Percentiles rank a stretch among this genome's conserved stretches.
Conservation (phyloP, 2,113 vertebrate species). For the Eublepharis macularius region DNA sequence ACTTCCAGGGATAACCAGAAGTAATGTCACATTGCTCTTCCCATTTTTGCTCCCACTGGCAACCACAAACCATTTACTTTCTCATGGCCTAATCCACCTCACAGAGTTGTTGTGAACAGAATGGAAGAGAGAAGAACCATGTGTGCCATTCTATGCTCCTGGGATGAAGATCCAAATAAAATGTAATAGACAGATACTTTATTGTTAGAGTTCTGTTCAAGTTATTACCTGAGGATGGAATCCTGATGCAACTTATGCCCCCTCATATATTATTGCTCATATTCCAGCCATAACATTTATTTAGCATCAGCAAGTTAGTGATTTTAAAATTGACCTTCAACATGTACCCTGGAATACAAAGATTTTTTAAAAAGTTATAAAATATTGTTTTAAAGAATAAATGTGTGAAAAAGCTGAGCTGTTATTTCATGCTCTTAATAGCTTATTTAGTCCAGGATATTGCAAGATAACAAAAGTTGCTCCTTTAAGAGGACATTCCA, state of each 20-base stretch:
- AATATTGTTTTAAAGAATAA: neutral
- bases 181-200: too few relatives aligned
- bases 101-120: too few relatives aligned
- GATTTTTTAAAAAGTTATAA: neutral
- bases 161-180: too few relatives aligned
- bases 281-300: neutral
- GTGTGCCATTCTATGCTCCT: too few relatives aligned
- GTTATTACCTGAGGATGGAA: neutral
- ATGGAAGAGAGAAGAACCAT: too few relatives aligned
- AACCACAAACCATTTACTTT: too few relatives aligned
- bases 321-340: neutral
- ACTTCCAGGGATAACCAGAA: too few relatives aligned
- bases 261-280: neutral
- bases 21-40: too few relatives aligned
- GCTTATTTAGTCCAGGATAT: neutral
- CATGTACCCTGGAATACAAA: neutral
- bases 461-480: constrained; percentile 42
- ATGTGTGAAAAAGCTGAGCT: neutral
- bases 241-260: neutral
- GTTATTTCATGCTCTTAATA: neutral
- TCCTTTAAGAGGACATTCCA: constrained; percentile 31
- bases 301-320: neutral
- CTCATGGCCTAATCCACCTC: too few relatives aligned
- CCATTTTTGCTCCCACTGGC: too few relatives aligned
- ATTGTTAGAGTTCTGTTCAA: neutral